These are phyloP conservation scores for Nothoprocta perdicaria DNA, from an alignment of 2,113 vertebrate species.

Conservation along the genomic window DNA sequence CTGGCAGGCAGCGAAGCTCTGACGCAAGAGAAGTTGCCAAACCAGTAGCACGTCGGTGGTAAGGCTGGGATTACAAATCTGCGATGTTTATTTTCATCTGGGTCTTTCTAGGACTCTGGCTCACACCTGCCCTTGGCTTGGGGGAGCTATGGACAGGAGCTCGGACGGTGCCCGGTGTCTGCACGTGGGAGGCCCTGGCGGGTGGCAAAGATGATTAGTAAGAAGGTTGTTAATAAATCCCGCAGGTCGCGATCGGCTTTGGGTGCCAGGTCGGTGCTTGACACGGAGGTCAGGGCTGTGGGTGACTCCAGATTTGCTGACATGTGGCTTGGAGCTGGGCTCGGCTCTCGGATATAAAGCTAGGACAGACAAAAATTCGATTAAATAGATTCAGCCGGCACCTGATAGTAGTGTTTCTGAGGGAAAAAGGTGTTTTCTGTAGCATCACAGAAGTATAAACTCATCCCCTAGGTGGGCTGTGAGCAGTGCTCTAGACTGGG, in stretches of 20 bases:
- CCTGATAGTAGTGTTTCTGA: not conserved
- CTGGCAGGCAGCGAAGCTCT: too few relatives aligned
- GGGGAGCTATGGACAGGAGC: not conserved
- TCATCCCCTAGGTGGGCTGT: not conserved
- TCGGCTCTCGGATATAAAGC: not conserved
- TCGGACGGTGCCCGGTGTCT: not conserved
- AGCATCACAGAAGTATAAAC: not conserved
- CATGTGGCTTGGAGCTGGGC: not conserved
- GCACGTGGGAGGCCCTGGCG: not conserved
- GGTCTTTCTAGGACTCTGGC: not conserved
- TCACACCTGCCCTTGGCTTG: not conserved
- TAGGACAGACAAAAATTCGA: not conserved
- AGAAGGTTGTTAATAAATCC: conserved; percentile 19
- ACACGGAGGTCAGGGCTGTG: not conserved
- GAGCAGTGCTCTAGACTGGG: not conserved
- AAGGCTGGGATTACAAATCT: not conserved
- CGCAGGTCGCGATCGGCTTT: not conserved
- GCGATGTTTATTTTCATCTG: not conserved
- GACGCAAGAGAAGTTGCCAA: not conserved
- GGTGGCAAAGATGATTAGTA: conserved; percentile 52
- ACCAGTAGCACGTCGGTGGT: not conserved
- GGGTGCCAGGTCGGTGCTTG: conserved; percentile 6
- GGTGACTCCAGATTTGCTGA: not conserved
- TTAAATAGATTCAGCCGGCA: not conserved
- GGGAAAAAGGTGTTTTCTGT: not conserved